Evolutionary conservation across 2,888 invertebrate genomes (phyloP), one percentile per base, ranked within the genome.

Genomic region (Leucania comma): DNA sequence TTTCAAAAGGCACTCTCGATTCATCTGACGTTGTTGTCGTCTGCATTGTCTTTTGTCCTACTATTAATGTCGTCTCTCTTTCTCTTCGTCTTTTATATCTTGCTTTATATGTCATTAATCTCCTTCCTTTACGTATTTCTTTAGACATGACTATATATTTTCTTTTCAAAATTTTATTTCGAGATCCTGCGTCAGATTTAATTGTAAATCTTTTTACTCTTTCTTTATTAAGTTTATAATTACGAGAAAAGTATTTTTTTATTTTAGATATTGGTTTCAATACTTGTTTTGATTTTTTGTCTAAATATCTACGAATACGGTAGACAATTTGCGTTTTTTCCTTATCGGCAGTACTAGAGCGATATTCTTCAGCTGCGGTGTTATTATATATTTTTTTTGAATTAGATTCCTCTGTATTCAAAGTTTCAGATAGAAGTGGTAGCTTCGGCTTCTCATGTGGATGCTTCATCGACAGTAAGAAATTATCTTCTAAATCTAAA

Each of bases 281-380:
- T 2, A 89, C 70, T 66, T 83, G 66, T 78, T 85, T 92, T 0
- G 90, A 77, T 82, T 91, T 93, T 69, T 85, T 90, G 65, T 93
- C 88, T 75, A 95, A 84, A 83, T 93, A 94, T 87, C 94, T 90
- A 38, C 94, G 90, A 64, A 95, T 94, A 9, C 95, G 93, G 64
- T 90, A 92, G 2, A 93, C 82, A 29, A 93, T 89, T 86, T 92
- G 90, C 2, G 88, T 87, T 74, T 89, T 92, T 8, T 82, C 80
- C 38, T 86, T 86, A 6, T 74, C 71, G 68, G 81, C 80, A 51
- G 77, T 65, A 61, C 86, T 78, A 64, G 82, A 84, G 38, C 29
- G 32, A 4, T 38, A 29, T 20, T 64, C 65, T 22, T 72, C 50
- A 48, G 29, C 12, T 24, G 59, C 29, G 9, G 56, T 56, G 3